Evolutionary conservation across 2,797 vertebrate species (phyloP).

Genomic region (Danio choprae): DNA sequence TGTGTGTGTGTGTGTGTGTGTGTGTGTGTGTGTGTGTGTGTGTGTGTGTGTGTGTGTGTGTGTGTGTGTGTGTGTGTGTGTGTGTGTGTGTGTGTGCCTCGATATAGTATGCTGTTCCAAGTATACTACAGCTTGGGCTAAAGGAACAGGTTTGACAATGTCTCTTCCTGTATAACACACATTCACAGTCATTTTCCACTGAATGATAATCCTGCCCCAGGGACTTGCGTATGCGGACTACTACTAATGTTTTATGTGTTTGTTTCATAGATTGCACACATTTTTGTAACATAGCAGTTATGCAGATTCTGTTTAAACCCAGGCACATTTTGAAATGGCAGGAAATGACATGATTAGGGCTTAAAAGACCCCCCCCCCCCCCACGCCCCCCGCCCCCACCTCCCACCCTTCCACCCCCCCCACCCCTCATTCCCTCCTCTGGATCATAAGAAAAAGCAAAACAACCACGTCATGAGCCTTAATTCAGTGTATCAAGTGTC

Average conservation of each 20-base stretch:
- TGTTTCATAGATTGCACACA: not conserved
- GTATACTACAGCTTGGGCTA: not conserved
- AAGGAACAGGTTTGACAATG: conserved; percentile 12
- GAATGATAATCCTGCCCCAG: conserved; percentile 31
- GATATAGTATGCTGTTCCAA: not conserved
- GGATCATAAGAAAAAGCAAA: conserved; percentile 39
- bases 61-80: not conserved
- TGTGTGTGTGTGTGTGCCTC: not conserved
- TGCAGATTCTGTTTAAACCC: conserved; percentile 35
- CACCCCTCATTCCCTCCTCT: conserved; percentile 18
- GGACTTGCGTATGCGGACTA: not conserved
- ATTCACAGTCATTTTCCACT: conserved; percentile 40
- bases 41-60: not conserved
- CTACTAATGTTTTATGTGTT: conserved; percentile 16
- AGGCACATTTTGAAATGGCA: conserved; percentile 16
- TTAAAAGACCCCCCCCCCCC: no score
- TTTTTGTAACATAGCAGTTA: not conserved
- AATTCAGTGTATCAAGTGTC: conserved; percentile 14
- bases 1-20: not conserved
- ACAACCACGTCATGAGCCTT: conserved; percentile 7
- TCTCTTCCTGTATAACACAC: conserved; percentile 39
- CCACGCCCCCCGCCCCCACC: no score
- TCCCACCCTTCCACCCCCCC: no score
- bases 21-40: not conserved
- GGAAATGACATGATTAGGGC: conserved; percentile 51